Evolutionary conservation across 2,113 vertebrate genomes (phyloP), one percentile per base, ranked within the genome.

Genomic region (Toxotes chatareus): DNA sequence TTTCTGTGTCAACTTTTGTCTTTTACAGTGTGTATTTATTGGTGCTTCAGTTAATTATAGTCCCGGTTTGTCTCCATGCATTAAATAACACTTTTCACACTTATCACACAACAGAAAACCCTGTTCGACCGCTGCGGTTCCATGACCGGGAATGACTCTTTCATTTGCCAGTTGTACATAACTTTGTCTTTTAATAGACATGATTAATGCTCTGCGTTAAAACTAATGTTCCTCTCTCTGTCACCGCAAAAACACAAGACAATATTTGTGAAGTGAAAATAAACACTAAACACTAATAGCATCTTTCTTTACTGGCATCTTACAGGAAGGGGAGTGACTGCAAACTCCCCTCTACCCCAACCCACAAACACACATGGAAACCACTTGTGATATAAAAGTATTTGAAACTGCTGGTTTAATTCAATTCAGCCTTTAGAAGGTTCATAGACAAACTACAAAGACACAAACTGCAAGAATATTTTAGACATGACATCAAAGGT

Each of bases 351-450:
- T 62, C 40, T 27, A 27, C 7, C 49, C 80, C 53, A 67, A 38
- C 64, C 59, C 81, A 74, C 75, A 83, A 53, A 69, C 76, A 68
- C 72, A 84, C 63, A 84, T 47, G 47, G 8, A 9, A 60, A 75
- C 69, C 79, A 86, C n/a, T 7, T 69, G 65, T 66, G 36, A 23
- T n/a, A 19, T n/a, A 46, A 47, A 70, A 47, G 4, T 68, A 9
- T 32, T 46, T 73, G 59, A 81, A 67, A 23, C 53, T 7, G 5
- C 5, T 6, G 7, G 4, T 5, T 38, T 38, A 38, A 38, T 38
- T 4, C 36, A 38, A 79, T 69, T 40, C 32, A 61, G 27, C 13
- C 36, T 65, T 11, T 5, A 49, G 27, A 60, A 49, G n/a, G 40
- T 32, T 44, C 17, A 34, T 0, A 17, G 13, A 51, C 19, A 13